Conservation (phyloP, 2,888 invertebrate species). For the Melinaea menophilus region DNA sequence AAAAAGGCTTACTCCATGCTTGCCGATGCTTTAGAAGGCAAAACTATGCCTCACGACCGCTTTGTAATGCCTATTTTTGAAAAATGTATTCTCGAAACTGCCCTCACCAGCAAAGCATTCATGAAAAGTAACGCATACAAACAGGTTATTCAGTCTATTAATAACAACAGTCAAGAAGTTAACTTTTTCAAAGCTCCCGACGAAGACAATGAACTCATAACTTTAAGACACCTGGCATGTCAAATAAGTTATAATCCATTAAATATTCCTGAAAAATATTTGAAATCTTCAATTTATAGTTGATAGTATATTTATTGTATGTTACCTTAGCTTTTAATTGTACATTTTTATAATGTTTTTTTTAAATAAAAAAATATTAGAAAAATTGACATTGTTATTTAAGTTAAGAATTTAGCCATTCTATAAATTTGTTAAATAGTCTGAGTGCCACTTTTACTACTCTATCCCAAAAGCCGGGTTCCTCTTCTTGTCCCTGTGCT, state of each 20-base stretch:
- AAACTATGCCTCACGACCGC: constrained; percentile 45
- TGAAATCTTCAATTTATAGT: constrained; percentile 35
- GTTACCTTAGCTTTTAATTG: neutral
- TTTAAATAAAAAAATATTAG: constrained; percentile 2
- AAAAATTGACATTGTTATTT: constrained; percentile 15
- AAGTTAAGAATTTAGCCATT: constrained; percentile 63
- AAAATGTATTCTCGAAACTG: constrained; percentile 59
- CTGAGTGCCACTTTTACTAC: constrained; percentile 67
- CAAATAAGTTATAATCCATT: constrained; percentile 59
- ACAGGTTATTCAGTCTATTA: constrained; percentile 42
- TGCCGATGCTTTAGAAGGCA: constrained; percentile 65
- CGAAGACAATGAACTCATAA: constrained; percentile 41
- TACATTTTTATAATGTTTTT: neutral
- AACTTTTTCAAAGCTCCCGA: constrained; percentile 44
- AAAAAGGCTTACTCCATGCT: constrained; percentile 53
- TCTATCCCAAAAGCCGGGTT: constrained; percentile 68
- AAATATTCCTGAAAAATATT: constrained; percentile 46
- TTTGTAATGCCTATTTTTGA: constrained; percentile 42
- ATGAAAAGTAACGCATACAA: constrained; percentile 42
- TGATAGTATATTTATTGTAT: constrained; percentile 2
- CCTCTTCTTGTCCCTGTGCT: constrained; percentile 54
- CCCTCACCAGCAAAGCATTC: constrained; percentile 52
- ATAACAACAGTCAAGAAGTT: constrained; percentile 31
- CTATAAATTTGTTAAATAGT: constrained; percentile 63
- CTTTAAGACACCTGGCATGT: constrained; percentile 45